Conservation (phyloP, 2,113 vertebrate species). For the Marcusenius ussheri region DNA sequence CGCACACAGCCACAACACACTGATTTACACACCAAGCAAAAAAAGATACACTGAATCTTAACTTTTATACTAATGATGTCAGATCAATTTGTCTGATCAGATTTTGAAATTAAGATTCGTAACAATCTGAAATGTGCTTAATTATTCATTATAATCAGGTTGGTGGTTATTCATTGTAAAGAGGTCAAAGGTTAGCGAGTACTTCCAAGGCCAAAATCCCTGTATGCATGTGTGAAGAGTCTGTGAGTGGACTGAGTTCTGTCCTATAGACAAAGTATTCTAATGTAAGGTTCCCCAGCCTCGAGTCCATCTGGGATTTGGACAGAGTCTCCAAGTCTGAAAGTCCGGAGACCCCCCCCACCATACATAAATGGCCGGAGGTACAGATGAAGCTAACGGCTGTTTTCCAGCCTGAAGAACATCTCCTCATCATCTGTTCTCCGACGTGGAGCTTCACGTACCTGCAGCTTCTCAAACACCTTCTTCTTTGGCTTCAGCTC, state of each 20-base stretch:
- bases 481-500: conserved; percentile 96
- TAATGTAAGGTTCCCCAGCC: background rate
- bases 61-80: background rate
- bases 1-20: background rate
- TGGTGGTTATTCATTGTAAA: background rate
- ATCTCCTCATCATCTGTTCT: background rate
- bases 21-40: background rate
- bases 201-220: background rate
- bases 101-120: background rate
- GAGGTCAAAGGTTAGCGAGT: background rate
- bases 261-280: background rate
- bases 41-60: background rate
- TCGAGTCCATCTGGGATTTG: background rate
- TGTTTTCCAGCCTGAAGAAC: background rate
- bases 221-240: background rate
- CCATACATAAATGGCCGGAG: background rate
- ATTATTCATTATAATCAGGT: background rate
- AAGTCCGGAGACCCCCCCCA: background rate
- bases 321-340: background rate
- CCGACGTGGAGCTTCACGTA: conserved; percentile 31
- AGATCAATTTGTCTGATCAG: background rate
- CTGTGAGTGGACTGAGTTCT: background rate
- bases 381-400: background rate
- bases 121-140: background rate
- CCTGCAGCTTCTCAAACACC: conserved; percentile 94